Base-by-base conservation (phyloP, 2,797 vertebrate genomes). In the Emydoidea blandingii region DNA sequence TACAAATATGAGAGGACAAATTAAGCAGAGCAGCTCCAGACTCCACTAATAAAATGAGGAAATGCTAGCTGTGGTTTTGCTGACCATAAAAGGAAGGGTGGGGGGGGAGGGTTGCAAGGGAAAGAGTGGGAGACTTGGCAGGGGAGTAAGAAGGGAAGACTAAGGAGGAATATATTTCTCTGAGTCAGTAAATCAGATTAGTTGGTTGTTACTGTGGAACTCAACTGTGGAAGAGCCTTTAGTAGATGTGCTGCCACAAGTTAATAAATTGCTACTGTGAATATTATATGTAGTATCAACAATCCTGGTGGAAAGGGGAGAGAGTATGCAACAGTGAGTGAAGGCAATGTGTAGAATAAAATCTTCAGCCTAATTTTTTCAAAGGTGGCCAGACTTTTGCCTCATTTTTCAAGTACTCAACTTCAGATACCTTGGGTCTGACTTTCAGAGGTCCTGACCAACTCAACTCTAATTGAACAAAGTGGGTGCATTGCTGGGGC, bases 101-200 rank as follows among this genome's bases (percentile, higher is more conserved):
- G 53, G 85, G 37, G 12, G 79, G 79, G 57, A 89, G 85, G 90
- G 94, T 92, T 3, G 12, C 53, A 44, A 2, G 3, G 79, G 83
- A 89, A 95, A 90, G 27, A 80, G 90, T 89, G 83, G 6, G 83
- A 74, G 49, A 79, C 84, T 83, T 68, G 21, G 83, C 12, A 47
- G 14, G 74, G 12, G 44, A 29, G 14, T 93, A 21, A 59, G 87
- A 88, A 87, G 79, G 47, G 80, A 57, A 95, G 81, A 85, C 95
- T 94, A 87, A 92, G 65, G 31, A 85, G 92, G 85, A 94, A 93
- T 56, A 88, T 79, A 89, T 93, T 94, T 93, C n/a, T 89, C 88
- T 93, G 91, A 96, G 86, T 92, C 92, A 91, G 91, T 94, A 96
- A 95, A 95, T 86, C 91, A 93, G 87, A 85, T 21, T 65, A 96